Conservation (phyloP, 2,797 vertebrate genomes). For the Notolabrus celidotus region DNA sequence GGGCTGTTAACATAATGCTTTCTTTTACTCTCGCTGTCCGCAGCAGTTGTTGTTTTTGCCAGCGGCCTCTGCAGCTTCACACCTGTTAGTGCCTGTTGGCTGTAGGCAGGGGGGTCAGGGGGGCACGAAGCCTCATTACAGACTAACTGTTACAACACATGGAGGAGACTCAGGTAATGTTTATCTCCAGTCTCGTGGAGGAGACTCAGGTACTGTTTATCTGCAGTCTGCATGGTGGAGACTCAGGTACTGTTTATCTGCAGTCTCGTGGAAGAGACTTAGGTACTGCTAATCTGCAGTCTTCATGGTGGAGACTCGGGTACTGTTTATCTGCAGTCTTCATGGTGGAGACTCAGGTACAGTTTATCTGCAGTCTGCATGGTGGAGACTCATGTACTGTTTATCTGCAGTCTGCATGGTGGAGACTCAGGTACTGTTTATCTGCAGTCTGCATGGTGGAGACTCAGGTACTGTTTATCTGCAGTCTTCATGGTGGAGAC, state of each 20-base stretch:
- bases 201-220: not conserved
- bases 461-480: not conserved
- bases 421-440: not conserved
- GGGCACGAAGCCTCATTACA: not conserved
- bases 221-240: not conserved
- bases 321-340: no score
- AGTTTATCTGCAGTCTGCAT: no score
- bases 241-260: slow-evolving; percentile 1
- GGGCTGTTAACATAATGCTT: slow-evolving; percentile 24
- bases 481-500: not conserved
- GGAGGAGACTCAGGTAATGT: not conserved
- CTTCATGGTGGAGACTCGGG: not conserved
- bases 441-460: no score
- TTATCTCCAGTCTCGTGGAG: not conserved
- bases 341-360: not conserved
- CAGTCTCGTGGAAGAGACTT: not conserved
- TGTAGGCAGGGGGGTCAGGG: not conserved
- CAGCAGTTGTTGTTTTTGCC: slow-evolving; percentile 60
- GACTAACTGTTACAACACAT: not conserved
- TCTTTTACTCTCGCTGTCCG: slow-evolving; percentile 23
- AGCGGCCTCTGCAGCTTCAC: slow-evolving; percentile 31
- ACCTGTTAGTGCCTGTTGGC: slow-evolving; percentile 58
- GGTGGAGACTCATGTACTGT: not conserved
- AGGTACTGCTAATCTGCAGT: no score
- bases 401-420: no score